Percentiles rank a stretch among this genome's conserved stretches.
Conservation (phyloP, 1,140 invertebrate genomes). For the Pentalonia nigronervosa region DNA sequence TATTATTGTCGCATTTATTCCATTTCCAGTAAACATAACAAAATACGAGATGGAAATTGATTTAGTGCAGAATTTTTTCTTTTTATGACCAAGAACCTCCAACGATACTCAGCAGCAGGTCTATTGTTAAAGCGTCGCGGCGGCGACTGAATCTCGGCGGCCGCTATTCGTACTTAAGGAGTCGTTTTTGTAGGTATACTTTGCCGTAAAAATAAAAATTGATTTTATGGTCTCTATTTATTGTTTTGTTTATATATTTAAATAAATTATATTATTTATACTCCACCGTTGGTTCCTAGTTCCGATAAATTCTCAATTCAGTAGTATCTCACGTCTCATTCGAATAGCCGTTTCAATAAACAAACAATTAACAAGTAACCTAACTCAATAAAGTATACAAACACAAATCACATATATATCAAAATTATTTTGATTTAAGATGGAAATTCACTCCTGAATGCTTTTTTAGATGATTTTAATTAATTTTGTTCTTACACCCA, state of each 20-base stretch:
- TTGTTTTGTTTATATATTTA: background rate
- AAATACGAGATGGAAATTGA: background rate
- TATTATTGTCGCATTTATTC: background rate
- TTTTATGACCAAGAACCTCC: background rate
- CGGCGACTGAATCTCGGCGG: background rate
- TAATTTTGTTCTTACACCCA: constrained; percentile 10
- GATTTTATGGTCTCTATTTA: background rate
- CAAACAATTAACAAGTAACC: background rate
- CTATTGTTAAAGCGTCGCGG: background rate
- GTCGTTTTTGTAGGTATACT: background rate
- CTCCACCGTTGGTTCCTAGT: background rate
- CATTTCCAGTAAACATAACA: background rate
- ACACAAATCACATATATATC: background rate
- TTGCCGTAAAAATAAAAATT: background rate
- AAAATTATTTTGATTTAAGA: background rate
- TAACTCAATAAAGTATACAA: background rate
- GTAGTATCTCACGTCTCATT: background rate
- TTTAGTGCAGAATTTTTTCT: background rate
- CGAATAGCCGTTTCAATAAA: background rate
- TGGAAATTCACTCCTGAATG: background rate
- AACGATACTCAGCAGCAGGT: background rate
- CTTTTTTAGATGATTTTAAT: background rate
- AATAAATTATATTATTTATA: background rate
- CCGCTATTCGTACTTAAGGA: background rate
- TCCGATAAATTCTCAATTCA: background rate